phyloP scores from a whole-genome alignment of 1,140 invertebrate genomes.

The Drosophila kurseongensis region DNA sequence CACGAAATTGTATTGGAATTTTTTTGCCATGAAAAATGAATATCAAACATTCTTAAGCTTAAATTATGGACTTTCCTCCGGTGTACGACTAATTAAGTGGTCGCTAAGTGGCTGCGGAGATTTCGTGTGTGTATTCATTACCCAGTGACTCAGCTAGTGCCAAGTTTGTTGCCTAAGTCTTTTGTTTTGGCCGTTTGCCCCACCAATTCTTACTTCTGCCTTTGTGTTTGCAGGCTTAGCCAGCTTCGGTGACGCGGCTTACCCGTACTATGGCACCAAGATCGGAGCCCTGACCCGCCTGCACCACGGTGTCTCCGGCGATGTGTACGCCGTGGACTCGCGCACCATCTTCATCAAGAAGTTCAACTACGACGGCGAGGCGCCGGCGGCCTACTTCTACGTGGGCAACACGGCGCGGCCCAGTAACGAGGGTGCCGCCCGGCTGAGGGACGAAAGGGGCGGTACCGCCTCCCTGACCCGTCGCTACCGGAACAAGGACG shows the following conservation, averaged over 20 bases:
- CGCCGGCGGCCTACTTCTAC: conserved; percentile 95
- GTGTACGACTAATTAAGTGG: conserved; percentile 53
- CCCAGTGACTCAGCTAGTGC: conserved; percentile 40
- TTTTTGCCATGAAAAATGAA: too few relatives aligned
- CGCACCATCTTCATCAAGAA: conserved; percentile 94
- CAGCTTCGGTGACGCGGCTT: conserved; percentile 65
- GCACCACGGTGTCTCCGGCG: conserved; percentile 93
- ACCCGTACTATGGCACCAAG: conserved; percentile 90
- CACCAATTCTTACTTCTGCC: conserved; percentile 31
- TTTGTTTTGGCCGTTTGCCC: conserved; percentile 60
- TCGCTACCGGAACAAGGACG: conserved; percentile 91
- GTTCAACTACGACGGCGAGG: conserved; percentile 95
- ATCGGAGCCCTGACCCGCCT: conserved; percentile 91
- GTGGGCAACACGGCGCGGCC: conserved; percentile 89
- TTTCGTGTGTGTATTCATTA: conserved; percentile 27
- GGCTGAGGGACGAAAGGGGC: conserved; percentile 92
- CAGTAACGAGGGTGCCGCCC: conserved; percentile 88
- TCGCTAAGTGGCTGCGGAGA: conserved; percentile 41
- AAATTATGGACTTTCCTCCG: conserved; percentile 6
- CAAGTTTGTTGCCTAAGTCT: conserved; percentile 81
- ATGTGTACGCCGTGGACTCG: conserved; percentile 94
- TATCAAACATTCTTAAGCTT: not conserved
- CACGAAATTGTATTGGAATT: not conserved
- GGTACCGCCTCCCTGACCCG: conserved; percentile 88
- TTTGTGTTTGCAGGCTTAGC: conserved; percentile 46